These are phyloP conservation scores for Petrocephalus sullivani DNA, from an alignment of 2,797 vertebrate species.

Conservation along the genomic window DNA sequence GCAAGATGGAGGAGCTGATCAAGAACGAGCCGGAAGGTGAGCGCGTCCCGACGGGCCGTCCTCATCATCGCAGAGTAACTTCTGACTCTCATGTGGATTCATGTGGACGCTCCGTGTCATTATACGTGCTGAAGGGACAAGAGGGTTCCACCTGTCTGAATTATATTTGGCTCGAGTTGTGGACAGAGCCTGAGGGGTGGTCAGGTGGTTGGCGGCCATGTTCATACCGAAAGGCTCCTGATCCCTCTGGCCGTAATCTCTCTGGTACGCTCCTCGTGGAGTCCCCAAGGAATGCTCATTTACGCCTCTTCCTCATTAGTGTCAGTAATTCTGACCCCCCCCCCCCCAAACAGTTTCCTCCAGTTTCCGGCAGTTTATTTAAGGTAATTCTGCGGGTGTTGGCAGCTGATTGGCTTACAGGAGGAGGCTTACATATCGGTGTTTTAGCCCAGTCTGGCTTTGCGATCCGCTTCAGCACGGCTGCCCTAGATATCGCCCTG, in stretches of 20 bases:
- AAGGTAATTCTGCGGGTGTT: background rate
- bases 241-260: background rate
- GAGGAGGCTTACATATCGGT: background rate
- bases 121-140: background rate
- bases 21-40: conserved; percentile 98
- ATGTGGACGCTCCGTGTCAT: background rate
- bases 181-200: background rate
- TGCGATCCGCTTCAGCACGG: background rate
- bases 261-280: background rate
- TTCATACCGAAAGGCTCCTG: background rate
- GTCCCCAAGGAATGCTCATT: background rate
- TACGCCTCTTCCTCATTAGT: background rate
- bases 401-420: background rate
- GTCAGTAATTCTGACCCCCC: background rate
- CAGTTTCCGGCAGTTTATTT: background rate
- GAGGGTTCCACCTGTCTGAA: background rate
- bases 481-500: background rate
- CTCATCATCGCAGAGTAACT: background rate
- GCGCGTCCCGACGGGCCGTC: conserved; percentile 33
- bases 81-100: background rate
- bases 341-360: background rate
- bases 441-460: background rate
- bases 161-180: background rate
- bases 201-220: background rate
- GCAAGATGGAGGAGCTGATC: conserved; percentile 98